Conservation (phyloP, 2,797 vertebrate species). For the Amazona ochrocephala region DNA sequence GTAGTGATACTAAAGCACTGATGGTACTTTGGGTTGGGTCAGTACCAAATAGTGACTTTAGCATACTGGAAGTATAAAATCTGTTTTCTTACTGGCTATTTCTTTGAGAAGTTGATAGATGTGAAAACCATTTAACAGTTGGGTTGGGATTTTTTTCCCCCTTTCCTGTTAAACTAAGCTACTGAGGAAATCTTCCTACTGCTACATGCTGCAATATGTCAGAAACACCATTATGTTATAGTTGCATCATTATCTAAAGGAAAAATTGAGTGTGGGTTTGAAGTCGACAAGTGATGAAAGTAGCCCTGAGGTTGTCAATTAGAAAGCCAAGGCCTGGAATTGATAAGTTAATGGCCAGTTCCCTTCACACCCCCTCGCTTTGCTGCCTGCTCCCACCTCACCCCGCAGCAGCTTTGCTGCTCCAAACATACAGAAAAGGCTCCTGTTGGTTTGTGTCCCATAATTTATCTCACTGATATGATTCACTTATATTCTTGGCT, state of each 20-base stretch:
- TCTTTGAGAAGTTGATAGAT: slow-evolving; percentile 32
- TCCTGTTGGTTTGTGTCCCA: slow-evolving; percentile 78
- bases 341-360: slow-evolving; percentile 88
- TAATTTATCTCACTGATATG: slow-evolving; percentile 81
- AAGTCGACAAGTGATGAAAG: slow-evolving; percentile 95
- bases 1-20: neutral
- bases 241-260: slow-evolving; percentile 88
- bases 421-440: slow-evolving; percentile 81
- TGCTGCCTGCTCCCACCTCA: slow-evolving; percentile 44
- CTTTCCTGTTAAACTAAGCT: slow-evolving; percentile 38
- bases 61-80: slow-evolving; percentile 13
- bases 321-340: slow-evolving; percentile 86
- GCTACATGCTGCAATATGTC: slow-evolving; percentile 85
- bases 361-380: slow-evolving; percentile 40
- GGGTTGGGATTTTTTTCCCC: accelerated
- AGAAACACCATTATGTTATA: slow-evolving; percentile 86
- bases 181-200: slow-evolving; percentile 55
- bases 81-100: neutral
- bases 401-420: slow-evolving; percentile 83
- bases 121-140: slow-evolving; percentile 47
- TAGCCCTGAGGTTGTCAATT: slow-evolving; percentile 93
- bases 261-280: slow-evolving; percentile 90
- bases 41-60: neutral
- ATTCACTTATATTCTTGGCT: slow-evolving; percentile 72
- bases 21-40: neutral